Evolutionary conservation across 2,888 invertebrate species (phyloP).

Genomic region (Bhutanitis thaidina): DNA sequence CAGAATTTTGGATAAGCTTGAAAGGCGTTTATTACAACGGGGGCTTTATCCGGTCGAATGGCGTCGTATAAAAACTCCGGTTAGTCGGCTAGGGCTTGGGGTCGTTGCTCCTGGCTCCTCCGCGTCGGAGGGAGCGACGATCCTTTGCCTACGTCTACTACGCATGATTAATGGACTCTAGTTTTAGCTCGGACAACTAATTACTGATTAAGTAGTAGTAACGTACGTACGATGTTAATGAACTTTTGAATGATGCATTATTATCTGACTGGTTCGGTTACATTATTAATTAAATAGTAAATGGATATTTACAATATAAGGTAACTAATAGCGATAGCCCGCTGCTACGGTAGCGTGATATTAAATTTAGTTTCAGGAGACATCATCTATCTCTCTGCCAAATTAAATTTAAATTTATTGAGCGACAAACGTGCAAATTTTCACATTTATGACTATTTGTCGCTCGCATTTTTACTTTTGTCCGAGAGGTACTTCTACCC

Average conservation of each 20-base stretch:
- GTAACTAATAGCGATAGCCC: no score
- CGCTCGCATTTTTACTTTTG: no score
- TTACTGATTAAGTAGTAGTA: neutral
- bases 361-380: no score
- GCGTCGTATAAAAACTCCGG: constrained; percentile 45
- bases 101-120: constrained; percentile 65
- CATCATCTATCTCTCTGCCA: no score
- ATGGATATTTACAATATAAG: no score
- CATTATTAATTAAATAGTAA: no score
- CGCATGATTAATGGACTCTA: constrained; percentile 38
- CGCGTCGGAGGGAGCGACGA: constrained; percentile 60
- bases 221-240: neutral
- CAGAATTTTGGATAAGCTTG: constrained; percentile 22
- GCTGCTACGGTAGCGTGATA: no score
- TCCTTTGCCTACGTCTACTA: constrained; percentile 35
- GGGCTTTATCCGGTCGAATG: constrained; percentile 35
- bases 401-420: no score
- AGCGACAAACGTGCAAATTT: no score
- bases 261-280: neutral
- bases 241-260: neutral
- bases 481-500: no score
- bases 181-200: constrained; percentile 14
- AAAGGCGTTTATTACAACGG: constrained; percentile 39
- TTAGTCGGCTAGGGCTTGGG: constrained; percentile 65
- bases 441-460: no score